phyloP scores from a whole-genome alignment of 2,113 vertebrate species.

The Promerops cafer region DNA sequence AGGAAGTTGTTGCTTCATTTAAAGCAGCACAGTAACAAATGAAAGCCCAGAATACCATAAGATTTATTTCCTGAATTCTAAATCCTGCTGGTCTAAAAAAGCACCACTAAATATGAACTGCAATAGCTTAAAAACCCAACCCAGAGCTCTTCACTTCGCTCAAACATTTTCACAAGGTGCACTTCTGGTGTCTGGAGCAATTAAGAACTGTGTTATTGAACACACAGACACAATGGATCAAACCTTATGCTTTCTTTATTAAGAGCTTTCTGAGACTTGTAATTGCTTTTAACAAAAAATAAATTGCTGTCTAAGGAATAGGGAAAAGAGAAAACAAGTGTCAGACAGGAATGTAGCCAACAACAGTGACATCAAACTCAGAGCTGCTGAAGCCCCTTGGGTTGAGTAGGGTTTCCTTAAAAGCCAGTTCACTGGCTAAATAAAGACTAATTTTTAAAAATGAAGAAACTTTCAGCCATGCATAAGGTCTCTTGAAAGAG shows the following conservation, averaged over 20 bases:
- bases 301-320: background rate
- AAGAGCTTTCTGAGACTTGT: background rate
- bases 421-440: background rate
- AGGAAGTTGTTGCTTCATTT: background rate
- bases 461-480: background rate
- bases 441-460: background rate
- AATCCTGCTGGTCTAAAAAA: background rate
- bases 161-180: background rate
- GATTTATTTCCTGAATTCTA: conserved; percentile 2
- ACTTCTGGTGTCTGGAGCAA: background rate
- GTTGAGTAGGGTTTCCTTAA: background rate
- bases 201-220: background rate
- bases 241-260: background rate
- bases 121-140: background rate
- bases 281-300: background rate
- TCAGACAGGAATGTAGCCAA: background rate
- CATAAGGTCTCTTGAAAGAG: background rate
- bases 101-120: background rate
- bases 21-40: background rate
- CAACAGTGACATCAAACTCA: background rate
- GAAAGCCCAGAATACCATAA: background rate
- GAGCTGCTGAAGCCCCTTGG: background rate
- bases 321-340: background rate
- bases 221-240: background rate
- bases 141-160: background rate